Conservation (phyloP, 2,797 vertebrate genomes). For the Lagocephalus sceleratus region DNA sequence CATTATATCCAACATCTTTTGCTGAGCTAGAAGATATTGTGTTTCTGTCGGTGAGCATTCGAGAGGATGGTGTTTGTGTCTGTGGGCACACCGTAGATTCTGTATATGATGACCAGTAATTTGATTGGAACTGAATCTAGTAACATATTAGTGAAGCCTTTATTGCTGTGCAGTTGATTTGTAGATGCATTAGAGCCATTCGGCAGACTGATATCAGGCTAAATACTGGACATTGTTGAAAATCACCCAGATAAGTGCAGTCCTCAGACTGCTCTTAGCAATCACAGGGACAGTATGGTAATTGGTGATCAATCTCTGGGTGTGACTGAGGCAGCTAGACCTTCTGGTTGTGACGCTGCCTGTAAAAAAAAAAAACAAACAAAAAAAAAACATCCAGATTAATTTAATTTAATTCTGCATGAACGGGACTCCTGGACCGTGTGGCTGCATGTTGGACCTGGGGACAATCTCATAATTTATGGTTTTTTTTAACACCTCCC, state of each 20-base stretch:
- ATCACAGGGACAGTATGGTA: constrained; percentile 5
- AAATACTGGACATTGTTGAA: constrained; percentile 53
- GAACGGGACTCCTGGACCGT: constrained; percentile 47
- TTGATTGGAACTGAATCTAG: constrained; percentile 41
- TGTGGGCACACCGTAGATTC: constrained; percentile 32
- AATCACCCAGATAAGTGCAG: constrained; percentile 58
- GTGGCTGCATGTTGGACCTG: constrained; percentile 14
- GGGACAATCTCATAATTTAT: constrained; percentile 9
- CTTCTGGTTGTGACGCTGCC: not conserved
- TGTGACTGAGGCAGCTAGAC: constrained; percentile 16
- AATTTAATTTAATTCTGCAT: constrained; percentile 79
- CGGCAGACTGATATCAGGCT: constrained; percentile 52
- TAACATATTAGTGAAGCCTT: constrained; percentile 58
- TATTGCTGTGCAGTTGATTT: constrained; percentile 56
- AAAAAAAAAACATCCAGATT: constrained; percentile 9
- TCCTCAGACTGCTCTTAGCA: constrained; percentile 26
- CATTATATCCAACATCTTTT: constrained; percentile 2
- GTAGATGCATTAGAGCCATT: constrained; percentile 63
- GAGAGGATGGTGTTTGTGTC: constrained; percentile 22
- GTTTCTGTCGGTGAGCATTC: constrained; percentile 14
- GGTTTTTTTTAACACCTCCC: constrained; percentile 7
- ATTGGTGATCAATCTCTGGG: not conserved
- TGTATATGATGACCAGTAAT: constrained; percentile 43
- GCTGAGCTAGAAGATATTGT: no score
- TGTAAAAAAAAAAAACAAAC: no score